Conservation (phyloP, 2,888 invertebrate species). For the Diogma glabrata region DNA sequence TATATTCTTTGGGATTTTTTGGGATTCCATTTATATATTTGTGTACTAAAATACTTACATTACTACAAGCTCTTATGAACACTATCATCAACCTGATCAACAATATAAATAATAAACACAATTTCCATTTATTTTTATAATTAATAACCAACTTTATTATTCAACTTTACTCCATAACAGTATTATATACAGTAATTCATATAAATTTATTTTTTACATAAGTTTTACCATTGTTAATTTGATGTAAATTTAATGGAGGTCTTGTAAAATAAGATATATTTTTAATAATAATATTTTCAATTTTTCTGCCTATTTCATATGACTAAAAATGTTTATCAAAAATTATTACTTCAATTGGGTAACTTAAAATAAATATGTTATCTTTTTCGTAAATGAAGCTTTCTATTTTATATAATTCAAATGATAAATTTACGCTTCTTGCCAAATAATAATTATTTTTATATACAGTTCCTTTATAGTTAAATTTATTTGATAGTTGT, state of each 20-base stretch:
- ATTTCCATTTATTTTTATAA: no score
- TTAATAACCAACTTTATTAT: no score
- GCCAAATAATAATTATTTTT: background rate
- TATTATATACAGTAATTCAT: no score
- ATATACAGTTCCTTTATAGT: no score
- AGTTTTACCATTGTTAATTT: constrained; percentile 14
- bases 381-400: background rate
- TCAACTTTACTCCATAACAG: no score
- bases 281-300: constrained; percentile 6
- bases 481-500: no score
- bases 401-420: constrained; percentile 3
- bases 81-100: no score
- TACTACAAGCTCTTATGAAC: no score
- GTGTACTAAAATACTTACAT: no score
- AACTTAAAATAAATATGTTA: constrained; percentile 8
- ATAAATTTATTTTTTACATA: constrained; percentile 11
- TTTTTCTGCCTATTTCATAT: constrained; percentile 15
- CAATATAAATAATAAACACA: no score
- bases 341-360: constrained; percentile 12
- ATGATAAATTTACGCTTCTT: background rate
- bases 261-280: constrained; percentile 13
- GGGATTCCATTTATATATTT: no score
- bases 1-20: no score
- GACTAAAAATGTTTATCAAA: constrained; percentile 15
- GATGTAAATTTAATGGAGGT: constrained; percentile 11